Percentiles rank a stretch among this genome's conserved stretches.
Conservation (phyloP, 2,113 vertebrate genomes). For the Melanocharis versteri region DNA sequence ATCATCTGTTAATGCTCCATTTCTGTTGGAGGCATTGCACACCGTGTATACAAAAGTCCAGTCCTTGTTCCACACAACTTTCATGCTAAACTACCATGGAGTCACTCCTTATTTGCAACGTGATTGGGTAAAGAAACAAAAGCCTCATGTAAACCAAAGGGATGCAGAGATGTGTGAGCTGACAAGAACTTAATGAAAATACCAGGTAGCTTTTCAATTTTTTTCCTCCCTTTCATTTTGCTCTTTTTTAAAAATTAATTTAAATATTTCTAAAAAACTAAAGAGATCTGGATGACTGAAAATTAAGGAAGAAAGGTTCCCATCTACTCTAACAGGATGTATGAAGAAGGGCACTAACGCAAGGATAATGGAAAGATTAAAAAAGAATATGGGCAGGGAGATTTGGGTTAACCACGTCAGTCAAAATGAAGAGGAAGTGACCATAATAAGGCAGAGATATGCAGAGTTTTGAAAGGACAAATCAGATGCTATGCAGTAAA, state of each 20-base stretch:
- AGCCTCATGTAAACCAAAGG: not conserved
- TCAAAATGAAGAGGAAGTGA: not conserved
- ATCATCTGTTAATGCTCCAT: not conserved
- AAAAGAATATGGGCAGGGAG: not conserved
- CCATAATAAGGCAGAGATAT: constrained; percentile 43
- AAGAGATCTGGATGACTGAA: not conserved
- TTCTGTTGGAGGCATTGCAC: not conserved
- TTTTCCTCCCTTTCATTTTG: not conserved
- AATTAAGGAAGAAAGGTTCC: not conserved
- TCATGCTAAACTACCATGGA: not conserved
- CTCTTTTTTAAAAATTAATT: accelerated
- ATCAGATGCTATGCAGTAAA: constrained; percentile 22
- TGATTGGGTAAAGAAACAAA: not conserved
- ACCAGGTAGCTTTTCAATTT: not conserved
- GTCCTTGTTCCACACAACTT: not conserved
- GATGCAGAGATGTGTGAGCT: not conserved
- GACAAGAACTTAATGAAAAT: not conserved
- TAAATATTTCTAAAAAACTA: not conserved
- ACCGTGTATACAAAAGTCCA: not conserved
- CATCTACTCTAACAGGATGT: not conserved
- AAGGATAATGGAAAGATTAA: not conserved
- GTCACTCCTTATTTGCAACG: not conserved
- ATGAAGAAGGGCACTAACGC: not conserved
- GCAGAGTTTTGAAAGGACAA: constrained; percentile 12
- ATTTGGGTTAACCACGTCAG: not conserved